A percentile compares a stretch with the other conserved stretches of the same genome.
These are phyloP conservation scores for Pelvicachromis taeniatus DNA, from an alignment of 2,113 vertebrate genomes.

Conservation along the genomic window DNA sequence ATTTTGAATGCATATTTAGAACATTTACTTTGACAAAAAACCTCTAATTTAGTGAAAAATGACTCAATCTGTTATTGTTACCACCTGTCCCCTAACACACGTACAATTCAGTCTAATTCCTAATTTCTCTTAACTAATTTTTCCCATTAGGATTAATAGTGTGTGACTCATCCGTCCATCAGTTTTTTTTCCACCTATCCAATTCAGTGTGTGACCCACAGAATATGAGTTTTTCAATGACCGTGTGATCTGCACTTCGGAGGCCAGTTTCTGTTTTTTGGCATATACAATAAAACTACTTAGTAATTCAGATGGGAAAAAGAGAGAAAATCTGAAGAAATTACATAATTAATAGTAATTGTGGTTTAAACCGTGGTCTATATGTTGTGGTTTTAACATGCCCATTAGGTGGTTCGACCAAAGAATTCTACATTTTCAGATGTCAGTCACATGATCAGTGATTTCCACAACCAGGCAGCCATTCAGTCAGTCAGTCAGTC, in stretches of 20 bases:
- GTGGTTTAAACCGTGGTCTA: not conserved
- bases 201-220: not conserved
- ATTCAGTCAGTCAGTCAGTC: not conserved
- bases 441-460: not conserved
- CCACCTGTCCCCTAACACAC: not conserved
- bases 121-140: not conserved
- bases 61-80: not conserved
- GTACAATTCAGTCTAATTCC: not conserved
- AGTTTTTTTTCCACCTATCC: fast-evolving
- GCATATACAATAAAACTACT: not conserved
- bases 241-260: not conserved
- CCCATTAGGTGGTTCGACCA: not conserved
- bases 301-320: not conserved
- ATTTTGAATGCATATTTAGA: not conserved
- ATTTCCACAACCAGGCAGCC: not conserved
- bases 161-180: not conserved
- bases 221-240: not conserved
- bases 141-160: not conserved
- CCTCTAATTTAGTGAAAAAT: not conserved
- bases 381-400: not conserved
- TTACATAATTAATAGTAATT: not conserved
- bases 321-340: fast-evolving
- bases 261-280: not conserved
- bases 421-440: not conserved
- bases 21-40: not conserved